phyloP scores from a whole-genome alignment of 2,113 vertebrate genomes.

The Symphodus melops region DNA sequence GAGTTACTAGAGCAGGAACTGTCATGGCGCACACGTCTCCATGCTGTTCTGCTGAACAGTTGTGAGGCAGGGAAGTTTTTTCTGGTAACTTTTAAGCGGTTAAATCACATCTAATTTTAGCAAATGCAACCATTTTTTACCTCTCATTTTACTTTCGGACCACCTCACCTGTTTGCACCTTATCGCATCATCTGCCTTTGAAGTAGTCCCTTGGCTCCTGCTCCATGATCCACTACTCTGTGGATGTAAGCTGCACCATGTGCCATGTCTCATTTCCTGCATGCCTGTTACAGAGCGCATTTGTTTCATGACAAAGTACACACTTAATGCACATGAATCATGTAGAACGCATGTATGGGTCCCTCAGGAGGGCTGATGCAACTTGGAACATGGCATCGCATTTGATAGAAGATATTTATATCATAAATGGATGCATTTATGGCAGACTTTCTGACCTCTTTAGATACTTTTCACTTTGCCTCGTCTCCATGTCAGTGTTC shows the following conservation, averaged over 20 bases:
- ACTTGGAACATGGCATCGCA: not conserved
- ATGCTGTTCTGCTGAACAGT: slow-evolving; percentile 28
- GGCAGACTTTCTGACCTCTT: not conserved
- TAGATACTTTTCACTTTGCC: not conserved
- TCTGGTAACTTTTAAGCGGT: slow-evolving; percentile 30
- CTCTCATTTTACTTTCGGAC: not conserved
- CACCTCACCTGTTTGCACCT: slow-evolving; percentile 1
- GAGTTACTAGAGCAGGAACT: slow-evolving; percentile 42
- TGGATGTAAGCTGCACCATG: not conserved
- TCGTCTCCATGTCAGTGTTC: slow-evolving; percentile 12
- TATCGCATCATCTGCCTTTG: not conserved
- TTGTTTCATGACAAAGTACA: slow-evolving; percentile 5
- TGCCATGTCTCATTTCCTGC: slow-evolving; percentile 26
- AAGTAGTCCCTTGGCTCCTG: not conserved
- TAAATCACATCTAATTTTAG: slow-evolving; percentile 45
- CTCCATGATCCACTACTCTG: not conserved
- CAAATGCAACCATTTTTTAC: not conserved
- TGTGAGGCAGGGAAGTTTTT: slow-evolving; percentile 42
- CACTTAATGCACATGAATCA: slow-evolving; percentile 46
- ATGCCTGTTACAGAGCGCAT: not conserved
- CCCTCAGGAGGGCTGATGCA: not conserved
- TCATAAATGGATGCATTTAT: slow-evolving; percentile 18
- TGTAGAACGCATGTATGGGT: slow-evolving; percentile 33
- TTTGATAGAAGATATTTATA: slow-evolving; percentile 2
- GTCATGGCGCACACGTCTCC: slow-evolving; percentile 14